Percentiles rank a stretch among this genome's conserved stretches.
Conservation (phyloP, 2,888 invertebrate species). For the Leucophenga maculata region DNA sequence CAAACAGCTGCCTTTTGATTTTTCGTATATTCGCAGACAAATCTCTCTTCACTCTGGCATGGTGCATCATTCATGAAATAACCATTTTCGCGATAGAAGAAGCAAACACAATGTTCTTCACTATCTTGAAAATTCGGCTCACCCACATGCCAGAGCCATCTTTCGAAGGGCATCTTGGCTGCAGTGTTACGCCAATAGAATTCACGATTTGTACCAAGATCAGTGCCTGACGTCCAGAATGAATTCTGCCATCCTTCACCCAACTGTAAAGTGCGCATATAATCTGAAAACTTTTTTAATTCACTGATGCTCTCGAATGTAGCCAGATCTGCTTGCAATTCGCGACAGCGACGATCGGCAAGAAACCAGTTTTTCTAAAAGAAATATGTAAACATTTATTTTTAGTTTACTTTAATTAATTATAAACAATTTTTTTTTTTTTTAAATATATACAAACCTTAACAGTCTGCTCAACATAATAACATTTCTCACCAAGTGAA, state of each 20-base stretch:
- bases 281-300: neutral
- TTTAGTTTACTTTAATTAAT: too few species aligned
- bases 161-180: neutral
- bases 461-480: too few species aligned
- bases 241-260: slow-evolving; percentile 2
- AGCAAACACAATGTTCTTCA: slow-evolving; percentile 9
- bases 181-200: slow-evolving; percentile 11
- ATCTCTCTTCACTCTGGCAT: neutral
- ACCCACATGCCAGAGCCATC: slow-evolving; percentile 10
- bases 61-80: slow-evolving; percentile 15
- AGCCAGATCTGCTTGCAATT: neutral
- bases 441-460: too few species aligned
- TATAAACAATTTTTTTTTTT: too few species aligned
- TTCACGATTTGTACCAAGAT: neutral
- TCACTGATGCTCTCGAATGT: neutral
- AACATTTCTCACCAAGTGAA: too few species aligned
- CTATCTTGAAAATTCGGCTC: neutral
- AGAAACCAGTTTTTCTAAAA: neutral
- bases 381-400: too few species aligned
- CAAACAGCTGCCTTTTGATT: too few species aligned
- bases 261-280: neutral
- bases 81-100: neutral
- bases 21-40: too few species aligned
- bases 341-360: neutral
- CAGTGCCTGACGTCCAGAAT: slow-evolving; percentile 17